Evolutionary conservation across 2,113 vertebrate genomes (phyloP).

Genomic region (Nothobranchius kuhntae): DNA sequence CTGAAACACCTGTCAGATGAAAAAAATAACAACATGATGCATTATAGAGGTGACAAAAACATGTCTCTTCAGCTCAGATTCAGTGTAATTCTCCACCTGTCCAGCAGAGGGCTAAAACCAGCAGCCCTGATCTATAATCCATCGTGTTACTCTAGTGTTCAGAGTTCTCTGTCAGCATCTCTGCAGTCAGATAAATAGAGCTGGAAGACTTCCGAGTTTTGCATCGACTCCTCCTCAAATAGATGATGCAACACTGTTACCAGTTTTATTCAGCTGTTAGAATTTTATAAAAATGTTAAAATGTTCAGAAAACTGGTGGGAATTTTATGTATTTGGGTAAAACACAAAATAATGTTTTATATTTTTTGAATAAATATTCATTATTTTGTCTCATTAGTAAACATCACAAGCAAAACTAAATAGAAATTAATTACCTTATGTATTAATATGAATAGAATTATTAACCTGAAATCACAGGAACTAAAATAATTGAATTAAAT

Average conservation of each 20-base stretch:
- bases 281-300: neutral
- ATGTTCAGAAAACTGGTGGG: neutral
- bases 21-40: neutral
- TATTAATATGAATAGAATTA: no score
- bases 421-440: no score
- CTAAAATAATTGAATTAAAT: no score
- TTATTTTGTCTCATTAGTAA: no score
- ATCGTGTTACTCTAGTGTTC: neutral
- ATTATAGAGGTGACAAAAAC: neutral
- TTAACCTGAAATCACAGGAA: no score
- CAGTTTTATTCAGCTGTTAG: no score
- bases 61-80: no score
- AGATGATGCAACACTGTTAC: no score
- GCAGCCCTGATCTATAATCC: neutral
- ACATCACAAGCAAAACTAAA: no score
- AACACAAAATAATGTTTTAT: no score
- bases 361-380: no score
- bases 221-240: neutral
- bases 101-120: slow-evolving; percentile 1
- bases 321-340: neutral
- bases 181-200: neutral
- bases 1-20: neutral
- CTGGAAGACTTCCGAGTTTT: neutral
- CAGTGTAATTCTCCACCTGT: neutral
- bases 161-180: neutral